Percentiles rank a stretch among this genome's conserved stretches.
Conservation (phyloP, 2,797 vertebrate species). For the Alectoris magna region DNA sequence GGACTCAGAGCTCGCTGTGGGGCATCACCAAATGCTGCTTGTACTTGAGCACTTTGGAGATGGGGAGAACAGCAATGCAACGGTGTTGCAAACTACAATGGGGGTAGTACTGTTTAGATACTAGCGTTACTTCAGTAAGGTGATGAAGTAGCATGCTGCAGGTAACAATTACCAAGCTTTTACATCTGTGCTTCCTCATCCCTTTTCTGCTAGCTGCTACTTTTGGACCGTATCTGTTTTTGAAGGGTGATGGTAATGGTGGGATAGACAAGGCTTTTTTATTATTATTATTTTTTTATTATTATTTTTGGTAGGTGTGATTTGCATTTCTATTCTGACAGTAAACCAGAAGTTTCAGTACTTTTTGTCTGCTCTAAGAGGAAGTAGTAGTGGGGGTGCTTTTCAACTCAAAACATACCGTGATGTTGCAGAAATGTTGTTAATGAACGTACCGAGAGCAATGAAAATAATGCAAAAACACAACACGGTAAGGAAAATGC, state of each 20-base stretch:
- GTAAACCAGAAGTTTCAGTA: background rate
- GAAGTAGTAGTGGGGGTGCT: background rate
- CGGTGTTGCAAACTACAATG: background rate
- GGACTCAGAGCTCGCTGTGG: background rate
- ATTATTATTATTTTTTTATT: too few species aligned
- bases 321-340: background rate
- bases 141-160: background rate
- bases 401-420: too few species aligned
- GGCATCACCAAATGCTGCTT: background rate
- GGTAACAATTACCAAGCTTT: background rate
- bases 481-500: background rate
- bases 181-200: background rate
- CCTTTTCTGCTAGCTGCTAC: background rate
- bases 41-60: background rate
- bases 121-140: background rate
- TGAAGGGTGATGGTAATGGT: background rate
- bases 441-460: background rate
- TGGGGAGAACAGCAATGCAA: background rate
- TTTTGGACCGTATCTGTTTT: background rate
- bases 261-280: background rate
- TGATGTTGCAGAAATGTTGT: background rate
- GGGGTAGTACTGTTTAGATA: background rate
- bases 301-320: background rate
- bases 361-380: background rate
- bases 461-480: background rate